phyloP scores from a whole-genome alignment of 2,113 vertebrate genomes.

The Sarotherodon lohbergeri region DNA sequence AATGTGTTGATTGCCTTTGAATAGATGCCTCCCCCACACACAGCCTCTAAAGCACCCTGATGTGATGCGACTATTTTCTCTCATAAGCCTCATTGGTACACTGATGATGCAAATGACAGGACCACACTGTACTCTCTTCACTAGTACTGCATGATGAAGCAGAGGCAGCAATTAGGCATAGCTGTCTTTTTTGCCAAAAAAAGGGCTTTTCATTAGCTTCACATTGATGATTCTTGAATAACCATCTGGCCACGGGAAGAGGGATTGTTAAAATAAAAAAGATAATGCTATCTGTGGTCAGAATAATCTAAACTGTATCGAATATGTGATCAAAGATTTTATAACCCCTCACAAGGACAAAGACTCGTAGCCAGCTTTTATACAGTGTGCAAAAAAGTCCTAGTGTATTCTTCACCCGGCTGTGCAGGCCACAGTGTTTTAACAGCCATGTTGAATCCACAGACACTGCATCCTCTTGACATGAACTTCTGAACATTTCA shows the following conservation, averaged over 20 bases:
- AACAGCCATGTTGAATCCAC: neutral
- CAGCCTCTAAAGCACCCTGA: slow-evolving; percentile 1
- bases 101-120: slow-evolving; percentile 22
- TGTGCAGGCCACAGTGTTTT: neutral
- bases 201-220: neutral
- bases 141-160: neutral
- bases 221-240: neutral
- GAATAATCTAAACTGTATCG: neutral
- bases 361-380: neutral
- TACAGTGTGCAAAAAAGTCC: neutral
- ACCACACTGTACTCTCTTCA: neutral
- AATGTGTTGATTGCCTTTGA: slow-evolving; percentile 24
- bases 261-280: neutral
- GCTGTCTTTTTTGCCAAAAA: neutral
- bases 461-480: neutral
- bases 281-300: neutral
- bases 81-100: neutral
- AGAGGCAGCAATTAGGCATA: neutral
- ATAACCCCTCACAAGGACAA: neutral
- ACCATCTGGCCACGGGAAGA: neutral
- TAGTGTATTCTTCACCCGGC: neutral
- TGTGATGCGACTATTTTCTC: slow-evolving; percentile 10
- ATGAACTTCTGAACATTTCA: slow-evolving; percentile 60
- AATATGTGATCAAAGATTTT: neutral
- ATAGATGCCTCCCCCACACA: slow-evolving; percentile 1